Evolutionary conservation across 1,140 invertebrate genomes (phyloP).

Genomic region (Drosophila sproati): DNA sequence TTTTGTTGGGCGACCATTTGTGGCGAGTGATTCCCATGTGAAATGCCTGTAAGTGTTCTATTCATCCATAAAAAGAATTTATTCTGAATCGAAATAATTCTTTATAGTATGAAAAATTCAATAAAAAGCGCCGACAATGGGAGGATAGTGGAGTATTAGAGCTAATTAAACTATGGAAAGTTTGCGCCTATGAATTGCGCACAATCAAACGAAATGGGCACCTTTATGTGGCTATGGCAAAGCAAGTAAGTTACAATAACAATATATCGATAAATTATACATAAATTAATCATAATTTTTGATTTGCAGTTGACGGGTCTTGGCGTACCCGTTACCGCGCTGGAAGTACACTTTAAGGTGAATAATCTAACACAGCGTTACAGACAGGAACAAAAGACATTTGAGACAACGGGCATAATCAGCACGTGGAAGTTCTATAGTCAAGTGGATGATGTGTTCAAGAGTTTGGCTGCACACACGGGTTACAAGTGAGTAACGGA

Average conservation of each 20-base stretch:
- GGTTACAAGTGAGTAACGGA: slow-evolving; percentile 72
- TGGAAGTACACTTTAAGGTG: slow-evolving; percentile 84
- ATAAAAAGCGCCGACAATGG: slow-evolving; percentile 84
- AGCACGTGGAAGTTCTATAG: slow-evolving; percentile 84
- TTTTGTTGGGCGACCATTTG: slow-evolving; percentile 78
- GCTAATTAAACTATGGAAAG: slow-evolving; percentile 84
- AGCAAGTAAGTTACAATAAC: slow-evolving; percentile 61
- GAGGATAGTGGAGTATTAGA: slow-evolving; percentile 84
- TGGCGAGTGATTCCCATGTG: slow-evolving; percentile 82
- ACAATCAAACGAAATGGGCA: slow-evolving; percentile 84
- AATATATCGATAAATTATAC: not conserved
- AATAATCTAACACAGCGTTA: slow-evolving; percentile 83
- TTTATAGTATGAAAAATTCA: slow-evolving; percentile 83
- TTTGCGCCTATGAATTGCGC: slow-evolving; percentile 84
- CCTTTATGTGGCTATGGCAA: slow-evolving; percentile 84
- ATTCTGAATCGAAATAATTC: not conserved
- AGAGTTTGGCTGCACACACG: slow-evolving; percentile 78
- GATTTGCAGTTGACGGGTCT: slow-evolving; percentile 48
- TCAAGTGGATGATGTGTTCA: slow-evolving; percentile 84
- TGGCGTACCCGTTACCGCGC: slow-evolving; percentile 80
- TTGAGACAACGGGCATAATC: slow-evolving; percentile 80
- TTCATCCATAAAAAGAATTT: not conserved
- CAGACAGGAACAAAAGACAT: slow-evolving; percentile 81
- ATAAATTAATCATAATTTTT: not conserved
- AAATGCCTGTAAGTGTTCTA: slow-evolving; percentile 79